A percentile compares a stretch with the other conserved stretches of the same genome.
Conservation (phyloP, 2,888 invertebrate genomes). For the Tinea pellionella region DNA sequence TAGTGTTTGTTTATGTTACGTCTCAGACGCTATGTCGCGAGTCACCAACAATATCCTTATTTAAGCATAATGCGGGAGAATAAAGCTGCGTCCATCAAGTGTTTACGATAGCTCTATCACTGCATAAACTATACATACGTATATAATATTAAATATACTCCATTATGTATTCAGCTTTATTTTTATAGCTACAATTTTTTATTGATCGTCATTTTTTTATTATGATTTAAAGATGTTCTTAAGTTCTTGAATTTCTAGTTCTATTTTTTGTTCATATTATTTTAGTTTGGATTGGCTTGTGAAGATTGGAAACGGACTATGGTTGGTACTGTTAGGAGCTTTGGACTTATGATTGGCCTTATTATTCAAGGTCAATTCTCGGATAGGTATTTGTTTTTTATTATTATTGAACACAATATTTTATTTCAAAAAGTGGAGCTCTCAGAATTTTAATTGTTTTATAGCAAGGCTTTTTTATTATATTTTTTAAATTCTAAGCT, state of each 20-base stretch:
- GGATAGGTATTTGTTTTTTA: conserved; percentile 38
- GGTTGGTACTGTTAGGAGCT: conserved; percentile 61
- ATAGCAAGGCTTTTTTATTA: too few relatives aligned
- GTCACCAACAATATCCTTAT: background rate
- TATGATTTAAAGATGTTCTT: conserved; percentile 1
- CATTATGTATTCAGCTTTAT: background rate
- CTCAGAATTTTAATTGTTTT: too few relatives aligned
- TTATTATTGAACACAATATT: too few relatives aligned
- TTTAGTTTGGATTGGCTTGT: conserved; percentile 28
- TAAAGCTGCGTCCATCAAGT: background rate
- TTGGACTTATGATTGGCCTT: conserved; percentile 66
- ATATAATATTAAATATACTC: background rate
- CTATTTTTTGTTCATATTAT: background rate
- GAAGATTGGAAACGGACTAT: conserved; percentile 52
- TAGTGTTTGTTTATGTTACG: too few relatives aligned
- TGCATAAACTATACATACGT: background rate
- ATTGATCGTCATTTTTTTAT: background rate
- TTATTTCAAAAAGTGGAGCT: background rate
- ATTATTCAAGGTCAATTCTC: conserved; percentile 67
- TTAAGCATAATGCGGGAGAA: background rate
- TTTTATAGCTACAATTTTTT: background rate
- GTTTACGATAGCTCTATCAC: conserved; percentile 1
- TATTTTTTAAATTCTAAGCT: too few relatives aligned
- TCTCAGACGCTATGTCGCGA: too few relatives aligned
- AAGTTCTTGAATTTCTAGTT: background rate